phyloP scores from a whole-genome alignment of 2,888 invertebrate species.

The Acanthosoma haemorrhoidale region DNA sequence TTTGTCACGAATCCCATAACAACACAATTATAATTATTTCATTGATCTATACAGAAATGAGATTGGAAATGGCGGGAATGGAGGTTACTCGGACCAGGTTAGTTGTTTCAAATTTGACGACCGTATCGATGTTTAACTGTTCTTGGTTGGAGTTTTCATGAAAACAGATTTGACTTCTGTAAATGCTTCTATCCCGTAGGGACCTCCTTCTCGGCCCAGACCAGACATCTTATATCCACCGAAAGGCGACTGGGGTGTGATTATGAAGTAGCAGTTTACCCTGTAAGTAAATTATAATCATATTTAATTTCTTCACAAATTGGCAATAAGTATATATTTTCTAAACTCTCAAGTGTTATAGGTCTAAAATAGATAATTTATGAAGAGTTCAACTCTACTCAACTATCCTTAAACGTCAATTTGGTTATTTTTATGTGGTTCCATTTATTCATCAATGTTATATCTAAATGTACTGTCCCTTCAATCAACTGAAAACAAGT shows the following conservation, averaged over 20 bases:
- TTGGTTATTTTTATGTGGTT: no score
- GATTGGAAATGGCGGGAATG: background rate
- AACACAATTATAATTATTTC: no score
- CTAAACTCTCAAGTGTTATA: no score
- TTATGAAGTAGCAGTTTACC: slow-evolving; percentile 90
- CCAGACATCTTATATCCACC: slow-evolving; percentile 97
- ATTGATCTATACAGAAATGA: background rate
- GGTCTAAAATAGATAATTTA: no score
- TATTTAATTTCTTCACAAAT: background rate
- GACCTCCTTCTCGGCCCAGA: slow-evolving; percentile 88
- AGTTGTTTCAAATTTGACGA: background rate
- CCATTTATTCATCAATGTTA: no score
- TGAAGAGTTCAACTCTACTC: no score
- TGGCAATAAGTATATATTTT: no score
- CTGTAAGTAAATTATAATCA: slow-evolving; percentile 46
- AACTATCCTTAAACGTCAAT: no score
- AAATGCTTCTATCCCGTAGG: slow-evolving; percentile 87
- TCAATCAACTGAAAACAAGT: no score
- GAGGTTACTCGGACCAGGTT: background rate
- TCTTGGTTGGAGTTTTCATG: slow-evolving; percentile 66
- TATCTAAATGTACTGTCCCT: no score
- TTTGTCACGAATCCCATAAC: no score
- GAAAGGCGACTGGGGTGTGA: slow-evolving; percentile 82
- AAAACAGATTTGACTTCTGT: slow-evolving; percentile 91
- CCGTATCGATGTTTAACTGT: slow-evolving; percentile 54